Conservation (phyloP, 2,797 vertebrate species). For the Enteromius viviparus region DNA sequence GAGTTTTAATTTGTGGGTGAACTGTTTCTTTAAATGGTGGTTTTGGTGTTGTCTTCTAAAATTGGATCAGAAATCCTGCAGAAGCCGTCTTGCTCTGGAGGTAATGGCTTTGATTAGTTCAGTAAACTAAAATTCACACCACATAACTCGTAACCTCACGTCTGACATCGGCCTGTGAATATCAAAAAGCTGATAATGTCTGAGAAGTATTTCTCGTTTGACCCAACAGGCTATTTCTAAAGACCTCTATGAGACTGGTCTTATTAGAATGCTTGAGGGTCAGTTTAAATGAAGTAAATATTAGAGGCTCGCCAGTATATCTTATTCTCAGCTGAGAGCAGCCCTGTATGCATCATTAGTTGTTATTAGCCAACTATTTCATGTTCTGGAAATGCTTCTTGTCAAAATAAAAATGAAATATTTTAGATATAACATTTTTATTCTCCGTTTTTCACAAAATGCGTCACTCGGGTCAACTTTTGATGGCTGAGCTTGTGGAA, state of each 20-base stretch:
- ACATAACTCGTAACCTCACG: background rate
- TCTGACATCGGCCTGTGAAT: conserved; percentile 2
- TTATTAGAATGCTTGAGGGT: background rate
- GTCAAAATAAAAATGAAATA: background rate
- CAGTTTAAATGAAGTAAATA: conserved; percentile 13
- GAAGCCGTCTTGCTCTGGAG: background rate
- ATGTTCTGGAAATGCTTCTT: too few relatives aligned
- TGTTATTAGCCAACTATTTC: background rate
- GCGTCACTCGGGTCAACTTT: background rate
- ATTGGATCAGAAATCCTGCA: background rate
- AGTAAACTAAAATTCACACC: conserved; percentile 1
- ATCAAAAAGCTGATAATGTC: background rate
- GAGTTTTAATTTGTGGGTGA: background rate
- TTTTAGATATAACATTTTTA: background rate
- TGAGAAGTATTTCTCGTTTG: background rate
- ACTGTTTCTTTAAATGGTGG: background rate
- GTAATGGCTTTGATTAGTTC: background rate
- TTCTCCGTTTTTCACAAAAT: background rate
- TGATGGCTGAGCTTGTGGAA: background rate
- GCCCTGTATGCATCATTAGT: background rate
- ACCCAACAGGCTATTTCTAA: background rate
- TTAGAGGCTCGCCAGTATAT: background rate
- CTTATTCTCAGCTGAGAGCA: background rate
- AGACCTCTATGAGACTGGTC: background rate
- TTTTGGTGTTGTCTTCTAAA: conserved; percentile 5